These are phyloP conservation scores for Mungos mungo DNA, from an alignment of 2,113 vertebrate genomes.

Conservation along the genomic window DNA sequence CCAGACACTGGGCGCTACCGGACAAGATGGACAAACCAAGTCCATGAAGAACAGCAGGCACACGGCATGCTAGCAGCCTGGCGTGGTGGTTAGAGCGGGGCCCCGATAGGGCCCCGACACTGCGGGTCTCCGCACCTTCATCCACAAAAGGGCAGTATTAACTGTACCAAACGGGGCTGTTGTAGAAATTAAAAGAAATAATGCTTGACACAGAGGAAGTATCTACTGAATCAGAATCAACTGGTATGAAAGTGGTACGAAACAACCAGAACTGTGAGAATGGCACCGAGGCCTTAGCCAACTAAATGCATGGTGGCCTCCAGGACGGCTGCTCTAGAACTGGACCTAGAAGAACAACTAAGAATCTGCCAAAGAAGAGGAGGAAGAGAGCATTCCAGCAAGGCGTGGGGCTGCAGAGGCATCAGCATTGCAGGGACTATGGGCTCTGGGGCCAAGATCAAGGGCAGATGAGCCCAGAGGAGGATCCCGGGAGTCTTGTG, in stretches of 20 bases:
- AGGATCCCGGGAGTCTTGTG: neutral
- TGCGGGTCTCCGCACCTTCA: too few relatives aligned
- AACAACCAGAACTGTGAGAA: neutral
- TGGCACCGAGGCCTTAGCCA: neutral
- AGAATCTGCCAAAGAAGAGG: neutral
- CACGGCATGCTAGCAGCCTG: fast-evolving
- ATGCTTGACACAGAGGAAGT: neutral
- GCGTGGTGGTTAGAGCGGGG: neutral
- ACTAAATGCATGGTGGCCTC: neutral
- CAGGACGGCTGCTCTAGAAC: neutral
- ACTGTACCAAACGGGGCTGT: neutral
- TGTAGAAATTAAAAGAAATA: neutral
- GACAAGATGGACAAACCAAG: too few relatives aligned
- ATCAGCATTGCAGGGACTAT: fast-evolving
- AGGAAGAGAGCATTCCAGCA: neutral
- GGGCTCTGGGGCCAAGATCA: neutral
- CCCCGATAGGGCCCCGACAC: too few relatives aligned
- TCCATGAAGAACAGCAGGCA: neutral
- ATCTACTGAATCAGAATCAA: neutral
- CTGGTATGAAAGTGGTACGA: neutral
- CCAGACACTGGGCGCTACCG: fast-evolving
- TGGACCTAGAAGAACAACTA: neutral
- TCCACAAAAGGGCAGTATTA: neutral
- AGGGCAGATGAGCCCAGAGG: neutral
- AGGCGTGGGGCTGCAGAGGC: neutral